phyloP scores from a whole-genome alignment of 92 coral and sea anemone species.

The Metridium senile region DNA sequence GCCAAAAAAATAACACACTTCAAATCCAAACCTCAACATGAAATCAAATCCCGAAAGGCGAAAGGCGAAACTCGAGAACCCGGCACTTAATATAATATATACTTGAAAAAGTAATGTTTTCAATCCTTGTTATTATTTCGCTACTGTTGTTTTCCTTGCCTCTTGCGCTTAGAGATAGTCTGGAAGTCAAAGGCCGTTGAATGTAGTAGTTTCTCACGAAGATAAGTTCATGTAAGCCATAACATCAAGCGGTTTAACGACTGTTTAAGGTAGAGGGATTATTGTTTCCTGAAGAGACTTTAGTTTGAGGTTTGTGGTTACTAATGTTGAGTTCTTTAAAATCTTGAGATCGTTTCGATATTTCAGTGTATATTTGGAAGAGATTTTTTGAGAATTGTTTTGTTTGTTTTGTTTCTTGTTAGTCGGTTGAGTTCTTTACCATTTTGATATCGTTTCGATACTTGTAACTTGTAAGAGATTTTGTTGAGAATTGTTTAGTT shows the following conservation, averaged over 20 bases:
- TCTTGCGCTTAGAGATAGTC: neutral
- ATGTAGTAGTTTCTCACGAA: conserved; percentile 1
- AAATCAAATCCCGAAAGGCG: too few species aligned
- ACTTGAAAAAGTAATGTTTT: too few species aligned
- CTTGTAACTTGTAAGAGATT: too few species aligned
- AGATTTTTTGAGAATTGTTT: neutral
- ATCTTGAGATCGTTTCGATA: neutral
- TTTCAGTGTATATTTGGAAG: neutral
- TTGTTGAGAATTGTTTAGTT: too few species aligned
- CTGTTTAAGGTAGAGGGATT: neutral
- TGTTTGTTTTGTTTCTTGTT: too few species aligned
- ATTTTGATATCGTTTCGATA: too few species aligned
- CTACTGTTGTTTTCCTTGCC: neutral
- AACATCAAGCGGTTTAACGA: neutral
- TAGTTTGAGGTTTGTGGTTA: conserved; percentile 1
- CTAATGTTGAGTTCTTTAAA: neutral
- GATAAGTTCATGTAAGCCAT: neutral
- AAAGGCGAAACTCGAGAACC: neutral
- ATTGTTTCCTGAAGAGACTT: neutral
- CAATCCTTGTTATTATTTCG: neutral
- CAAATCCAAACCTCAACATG: too few species aligned
- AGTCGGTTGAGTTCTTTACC: too few species aligned
- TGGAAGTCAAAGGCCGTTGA: neutral
- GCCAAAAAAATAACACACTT: too few species aligned
- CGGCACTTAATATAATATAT: too few species aligned